A percentile compares a stretch with the other conserved stretches of the same genome.
Evolutionary conservation across 2,113 vertebrate species (phyloP).

Genomic region (Eira barbara): DNA sequence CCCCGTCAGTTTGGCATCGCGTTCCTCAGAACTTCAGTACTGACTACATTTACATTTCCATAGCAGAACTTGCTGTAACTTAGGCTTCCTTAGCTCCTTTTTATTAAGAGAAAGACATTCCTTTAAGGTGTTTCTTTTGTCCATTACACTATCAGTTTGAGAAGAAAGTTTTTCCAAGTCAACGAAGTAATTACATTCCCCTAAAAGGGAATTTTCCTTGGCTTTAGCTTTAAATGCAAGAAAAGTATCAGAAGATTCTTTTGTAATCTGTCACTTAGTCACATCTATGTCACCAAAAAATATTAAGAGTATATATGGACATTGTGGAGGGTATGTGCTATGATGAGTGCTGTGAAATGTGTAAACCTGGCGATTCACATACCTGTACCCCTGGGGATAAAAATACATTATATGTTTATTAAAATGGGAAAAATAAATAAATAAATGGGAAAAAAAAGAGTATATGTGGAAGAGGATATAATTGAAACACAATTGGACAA

Average conservation of each 20-base stretch:
- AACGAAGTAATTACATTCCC: slow-evolving; percentile 70
- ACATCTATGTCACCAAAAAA: neutral
- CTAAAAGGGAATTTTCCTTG: slow-evolving; percentile 78
- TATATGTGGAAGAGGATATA: neutral
- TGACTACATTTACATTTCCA: slow-evolving; percentile 70
- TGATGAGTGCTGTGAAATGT: no score
- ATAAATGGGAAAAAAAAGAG: no score
- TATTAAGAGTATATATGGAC: neutral
- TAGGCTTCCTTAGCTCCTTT: slow-evolving; percentile 66
- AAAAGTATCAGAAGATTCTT: slow-evolving; percentile 55
- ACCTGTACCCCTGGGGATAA: no score
- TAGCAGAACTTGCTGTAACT: slow-evolving; percentile 64
- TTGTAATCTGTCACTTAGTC: slow-evolving; percentile 6
- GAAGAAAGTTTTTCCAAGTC: slow-evolving; percentile 77
- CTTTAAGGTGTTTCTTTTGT: slow-evolving; percentile 64
- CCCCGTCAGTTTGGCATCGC: slow-evolving; percentile 75
- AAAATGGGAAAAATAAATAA: no score
- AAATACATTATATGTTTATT: no score
- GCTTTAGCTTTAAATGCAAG: slow-evolving; percentile 55
- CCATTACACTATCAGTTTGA: slow-evolving; percentile 32
- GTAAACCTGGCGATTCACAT: no score
- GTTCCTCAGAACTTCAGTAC: slow-evolving; percentile 63
- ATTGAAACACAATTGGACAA: neutral
- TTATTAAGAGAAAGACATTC: slow-evolving; percentile 59
- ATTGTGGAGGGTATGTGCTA: no score